These are phyloP conservation scores for Rhagium mordax DNA, from an alignment of 2,888 invertebrate species.

Conservation along the genomic window DNA sequence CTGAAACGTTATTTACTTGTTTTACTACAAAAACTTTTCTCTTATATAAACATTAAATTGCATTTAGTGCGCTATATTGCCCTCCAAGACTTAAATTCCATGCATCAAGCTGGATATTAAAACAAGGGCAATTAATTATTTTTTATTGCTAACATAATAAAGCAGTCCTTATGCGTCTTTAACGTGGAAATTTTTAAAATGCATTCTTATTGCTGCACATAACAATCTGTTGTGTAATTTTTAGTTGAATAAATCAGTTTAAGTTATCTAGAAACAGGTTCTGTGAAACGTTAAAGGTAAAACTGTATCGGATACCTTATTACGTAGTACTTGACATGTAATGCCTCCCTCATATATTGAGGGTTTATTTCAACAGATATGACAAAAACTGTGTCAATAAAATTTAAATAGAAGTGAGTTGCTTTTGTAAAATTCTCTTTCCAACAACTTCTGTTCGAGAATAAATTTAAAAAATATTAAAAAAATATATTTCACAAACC, in stretches of 20 bases:
- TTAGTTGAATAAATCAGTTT: not conserved
- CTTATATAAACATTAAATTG: slow-evolving; percentile 55
- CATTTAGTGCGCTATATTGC: slow-evolving; percentile 45
- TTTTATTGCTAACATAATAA: slow-evolving; percentile 33
- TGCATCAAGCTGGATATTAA: slow-evolving; percentile 28
- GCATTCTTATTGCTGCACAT: not conserved
- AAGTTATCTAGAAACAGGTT: no score
- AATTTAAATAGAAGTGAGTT: no score
- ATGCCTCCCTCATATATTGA: no score
- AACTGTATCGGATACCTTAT: no score
- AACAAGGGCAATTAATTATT: slow-evolving; percentile 29
- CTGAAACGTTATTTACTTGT: slow-evolving; percentile 59
- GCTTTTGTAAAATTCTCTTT: no score
- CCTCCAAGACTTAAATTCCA: slow-evolving; percentile 26
- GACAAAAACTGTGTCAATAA: no score
- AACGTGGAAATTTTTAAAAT: slow-evolving; percentile 13
- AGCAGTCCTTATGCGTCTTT: slow-evolving; percentile 9
- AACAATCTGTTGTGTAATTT: not conserved
- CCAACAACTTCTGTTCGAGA: no score
- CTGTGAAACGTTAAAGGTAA: no score
- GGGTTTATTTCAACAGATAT: no score
- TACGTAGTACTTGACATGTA: no score
- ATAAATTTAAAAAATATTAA: no score
- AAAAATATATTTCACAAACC: no score
- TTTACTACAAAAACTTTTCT: slow-evolving; percentile 56